A percentile compares a stretch with the other conserved stretches of the same genome.
phyloP scores from a whole-genome alignment of 2,113 vertebrate species.

The Phalacrocorax carbo region DNA sequence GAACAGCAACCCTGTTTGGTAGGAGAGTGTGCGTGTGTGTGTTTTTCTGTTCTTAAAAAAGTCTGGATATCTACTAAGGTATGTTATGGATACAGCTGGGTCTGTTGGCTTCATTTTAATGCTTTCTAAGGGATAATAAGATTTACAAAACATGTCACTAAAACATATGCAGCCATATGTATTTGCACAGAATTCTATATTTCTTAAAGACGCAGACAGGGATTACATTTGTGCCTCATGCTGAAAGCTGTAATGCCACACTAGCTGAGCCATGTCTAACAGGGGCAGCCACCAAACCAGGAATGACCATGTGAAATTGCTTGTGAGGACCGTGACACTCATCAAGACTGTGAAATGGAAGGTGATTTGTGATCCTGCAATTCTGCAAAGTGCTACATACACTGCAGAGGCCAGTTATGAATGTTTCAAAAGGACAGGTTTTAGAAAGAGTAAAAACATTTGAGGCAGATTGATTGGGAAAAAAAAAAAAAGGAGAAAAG shows the following conservation, averaged over 20 bases:
- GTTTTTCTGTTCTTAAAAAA: slow-evolving; percentile 4
- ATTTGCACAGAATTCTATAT: neutral
- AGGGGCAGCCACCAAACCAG: neutral
- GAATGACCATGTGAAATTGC: neutral
- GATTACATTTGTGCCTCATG: neutral
- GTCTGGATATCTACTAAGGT: slow-evolving; percentile 49
- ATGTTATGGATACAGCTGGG: slow-evolving; percentile 47
- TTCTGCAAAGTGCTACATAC: neutral
- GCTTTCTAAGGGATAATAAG: slow-evolving; percentile 47
- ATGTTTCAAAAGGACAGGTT: neutral
- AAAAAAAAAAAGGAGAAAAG: neutral
- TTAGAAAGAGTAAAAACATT: neutral
- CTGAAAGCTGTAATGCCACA: neutral
- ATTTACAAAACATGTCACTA: slow-evolving; percentile 48
- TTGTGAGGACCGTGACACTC: neutral
- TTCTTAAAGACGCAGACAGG: neutral
- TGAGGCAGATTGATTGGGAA: neutral
- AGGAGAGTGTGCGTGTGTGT: neutral
- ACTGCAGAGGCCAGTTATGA: neutral
- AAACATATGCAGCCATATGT: neutral
- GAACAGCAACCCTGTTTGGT: neutral
- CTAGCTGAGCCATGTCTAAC: neutral
- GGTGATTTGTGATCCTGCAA: neutral
- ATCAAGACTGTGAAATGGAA: neutral
- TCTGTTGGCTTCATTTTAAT: slow-evolving; percentile 44